Base-by-base conservation (phyloP, 2,797 vertebrate genomes). In the Leptatherina wallacei region DNA sequence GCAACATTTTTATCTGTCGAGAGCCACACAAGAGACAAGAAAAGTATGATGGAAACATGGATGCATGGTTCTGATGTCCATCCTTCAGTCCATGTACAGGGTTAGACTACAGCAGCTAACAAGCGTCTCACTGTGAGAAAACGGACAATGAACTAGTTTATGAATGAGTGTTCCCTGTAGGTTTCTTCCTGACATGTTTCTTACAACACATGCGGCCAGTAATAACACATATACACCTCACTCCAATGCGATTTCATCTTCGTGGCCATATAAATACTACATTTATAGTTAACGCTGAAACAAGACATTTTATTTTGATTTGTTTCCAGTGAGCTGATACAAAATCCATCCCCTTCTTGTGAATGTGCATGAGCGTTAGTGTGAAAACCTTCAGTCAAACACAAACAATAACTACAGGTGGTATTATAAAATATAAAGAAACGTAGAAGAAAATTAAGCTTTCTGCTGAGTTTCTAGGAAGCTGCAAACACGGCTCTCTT, bases 261-360 rank as follows among this genome's bases (percentile, higher is more conserved):
- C n/a, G 14, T 56, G 64, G 54, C 51, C 27, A 36, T 44, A 27
- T 61, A 36, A 57, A 33, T 20, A 40, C 32, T 27, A 16, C 61
- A 51, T 47, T 79, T 71, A 56, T 57, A 60, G 63, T 87, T 85
- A 74, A 84, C 80, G 84, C 60, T 13, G 32, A 73, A 71, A 69
- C 70, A 18, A 54, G 69, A 80, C 78, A 57, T 88, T 78, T 85
- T 61, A 62, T 86, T 92, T 89, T 65, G 90, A 90, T 92, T 18
- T 62, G 72, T 83, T 89, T 87, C 80, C 76, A 73, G 54, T 40
- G 49, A 69, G 56, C 57, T 14, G 2, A 85, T 89, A 76, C 82
- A 86, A 85, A 86, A 91, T 65, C 84, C 78, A 71, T 74, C 59
- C 68, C 54, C n/a, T 68, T 33, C n/a, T 9, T 36, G 42, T 44